Evolutionary conservation across 2,113 vertebrate species (phyloP).

Genomic region (Gambusia affinis): DNA sequence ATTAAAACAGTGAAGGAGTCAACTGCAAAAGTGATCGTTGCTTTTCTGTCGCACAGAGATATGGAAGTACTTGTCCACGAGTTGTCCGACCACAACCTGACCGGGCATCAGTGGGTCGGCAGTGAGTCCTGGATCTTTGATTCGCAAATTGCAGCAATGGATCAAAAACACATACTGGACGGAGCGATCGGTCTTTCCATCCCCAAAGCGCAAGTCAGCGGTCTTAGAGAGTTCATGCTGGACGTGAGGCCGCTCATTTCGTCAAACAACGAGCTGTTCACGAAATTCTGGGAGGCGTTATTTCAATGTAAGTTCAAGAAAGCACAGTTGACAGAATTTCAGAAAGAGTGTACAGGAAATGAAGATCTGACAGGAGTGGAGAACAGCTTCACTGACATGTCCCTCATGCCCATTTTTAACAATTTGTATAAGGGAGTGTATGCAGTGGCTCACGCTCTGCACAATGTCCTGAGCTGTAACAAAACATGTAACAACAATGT

Average conservation of each 20-base stretch:
- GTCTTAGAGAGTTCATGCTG: slow-evolving; percentile 75
- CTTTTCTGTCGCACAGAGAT: slow-evolving; percentile 68
- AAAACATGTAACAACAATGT: slow-evolving; percentile 58
- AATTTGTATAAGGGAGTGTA: slow-evolving; percentile 81
- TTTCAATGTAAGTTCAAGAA: slow-evolving; percentile 68
- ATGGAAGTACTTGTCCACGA: slow-evolving; percentile 61
- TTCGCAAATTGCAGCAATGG: slow-evolving; percentile 54
- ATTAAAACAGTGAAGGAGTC: slow-evolving; percentile 70
- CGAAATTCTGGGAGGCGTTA: slow-evolving; percentile 71
- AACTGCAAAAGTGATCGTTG: slow-evolving; percentile 71
- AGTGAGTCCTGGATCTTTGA: slow-evolving; percentile 78
- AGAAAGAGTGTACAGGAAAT: slow-evolving; percentile 63
- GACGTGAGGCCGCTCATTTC: slow-evolving; percentile 59
- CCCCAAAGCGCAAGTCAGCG: slow-evolving; percentile 66
- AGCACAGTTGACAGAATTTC: background rate
- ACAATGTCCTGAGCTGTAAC: slow-evolving; percentile 61
- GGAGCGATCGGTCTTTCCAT: slow-evolving; percentile 79
- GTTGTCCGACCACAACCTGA: slow-evolving; percentile 71
- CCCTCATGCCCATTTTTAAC: slow-evolving; percentile 74
- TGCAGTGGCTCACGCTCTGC: slow-evolving; percentile 73
- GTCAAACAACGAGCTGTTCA: slow-evolving; percentile 62
- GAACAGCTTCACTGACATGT: slow-evolving; percentile 78
- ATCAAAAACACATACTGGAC: slow-evolving; percentile 65
- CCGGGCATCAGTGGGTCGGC: slow-evolving; percentile 80
- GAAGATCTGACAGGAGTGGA: slow-evolving; percentile 63